Base-by-base conservation (phyloP, 2,797 vertebrate species). In the Oceanodroma leucorhoa region DNA sequence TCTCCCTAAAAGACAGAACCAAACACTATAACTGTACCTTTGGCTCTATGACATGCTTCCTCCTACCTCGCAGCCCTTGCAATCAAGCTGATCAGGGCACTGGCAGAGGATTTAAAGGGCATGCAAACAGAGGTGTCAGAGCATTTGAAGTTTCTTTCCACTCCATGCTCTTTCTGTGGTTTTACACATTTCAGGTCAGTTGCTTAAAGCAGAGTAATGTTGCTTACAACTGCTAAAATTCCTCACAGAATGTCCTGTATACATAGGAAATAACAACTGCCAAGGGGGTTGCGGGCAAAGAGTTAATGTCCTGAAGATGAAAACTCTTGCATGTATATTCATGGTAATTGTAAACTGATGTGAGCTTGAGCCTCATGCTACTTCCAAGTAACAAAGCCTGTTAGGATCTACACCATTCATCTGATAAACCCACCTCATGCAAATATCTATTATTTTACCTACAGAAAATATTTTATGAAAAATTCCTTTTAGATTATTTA, bases 111-210 rank as follows among this genome's bases (percentile, higher is more conserved):
- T 88, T 79, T 94, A 79, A 94, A 88, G 65, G 65, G 8, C 72
- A 27, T 58, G 36, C 13, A 79, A 78, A 54, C 46, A 45, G 79
- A 91, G 54, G 43, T 92, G 77, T 91, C 43, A 78, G 76, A 76
- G 54, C 58, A 55, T 65, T 62, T 69, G 41, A 20, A 54, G 50
- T 64, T 87, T 70, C 57, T 81, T 90, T 91, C 69, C 73, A 73
- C 53, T 78, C 60, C 2, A 0, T 53, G 78, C 5, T 80, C 36
- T 57, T 86, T 50, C 54, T 66, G n/a, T 83, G 55, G 40, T 91
- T 93, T 91, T 95, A 65, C 72, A 87, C 75, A 34, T 85, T 89
- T 92, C 83, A 77, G 78, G 43, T 94, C 83, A 94, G 36, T 72
- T 90, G 72, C 48, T 95, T 89, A 87, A 90, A 79, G 24, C 27